Percentiles rank a stretch among this genome's conserved stretches.
These are phyloP conservation scores for Ophioninae sp. DNA, from an alignment of 2,888 invertebrate genomes.

Conservation along the genomic window DNA sequence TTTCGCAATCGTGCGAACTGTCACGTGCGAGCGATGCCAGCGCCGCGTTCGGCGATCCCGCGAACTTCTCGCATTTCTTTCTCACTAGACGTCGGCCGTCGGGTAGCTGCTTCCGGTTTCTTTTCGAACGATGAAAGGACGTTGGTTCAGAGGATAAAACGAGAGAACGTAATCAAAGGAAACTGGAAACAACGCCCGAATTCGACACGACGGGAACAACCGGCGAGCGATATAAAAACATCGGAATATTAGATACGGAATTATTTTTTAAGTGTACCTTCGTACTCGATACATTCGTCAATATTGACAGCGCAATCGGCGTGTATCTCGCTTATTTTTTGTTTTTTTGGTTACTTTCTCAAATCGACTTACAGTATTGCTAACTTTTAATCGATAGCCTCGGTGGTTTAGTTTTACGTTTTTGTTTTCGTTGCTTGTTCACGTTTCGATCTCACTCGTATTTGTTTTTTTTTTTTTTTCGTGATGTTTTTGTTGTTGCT, in stretches of 20 bases:
- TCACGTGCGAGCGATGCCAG: slow-evolving; percentile 13
- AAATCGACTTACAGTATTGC: slow-evolving; percentile 58
- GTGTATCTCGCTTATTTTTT: slow-evolving; percentile 40
- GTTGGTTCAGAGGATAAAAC: not conserved
- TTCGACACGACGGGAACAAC: slow-evolving; percentile 45
- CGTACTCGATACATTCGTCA: slow-evolving; percentile 45
- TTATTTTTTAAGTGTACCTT: slow-evolving; percentile 42
- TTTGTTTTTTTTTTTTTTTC: slow-evolving; percentile 40
- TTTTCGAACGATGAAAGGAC: not conserved
- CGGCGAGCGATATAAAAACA: slow-evolving; percentile 64
- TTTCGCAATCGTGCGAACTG: not conserved
- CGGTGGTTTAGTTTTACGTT: slow-evolving; percentile 55
- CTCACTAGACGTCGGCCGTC: not conserved
- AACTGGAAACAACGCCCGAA: not conserved
- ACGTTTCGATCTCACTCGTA: slow-evolving; percentile 75
- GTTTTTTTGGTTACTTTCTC: slow-evolving; percentile 59
- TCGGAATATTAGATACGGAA: slow-evolving; percentile 52
- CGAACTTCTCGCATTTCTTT: not conserved
- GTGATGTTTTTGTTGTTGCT: slow-evolving; percentile 44
- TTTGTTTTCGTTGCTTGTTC: slow-evolving; percentile 77
- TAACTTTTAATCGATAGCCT: slow-evolving; percentile 60
- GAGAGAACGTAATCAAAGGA: not conserved
- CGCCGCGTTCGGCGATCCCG: slow-evolving; percentile 2
- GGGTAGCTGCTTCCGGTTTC: not conserved
- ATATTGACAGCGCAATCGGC: slow-evolving; percentile 46